Conservation (phyloP, 2,113 vertebrate genomes). For the western clawed frog (Xenopus tropicalis) region DNA sequence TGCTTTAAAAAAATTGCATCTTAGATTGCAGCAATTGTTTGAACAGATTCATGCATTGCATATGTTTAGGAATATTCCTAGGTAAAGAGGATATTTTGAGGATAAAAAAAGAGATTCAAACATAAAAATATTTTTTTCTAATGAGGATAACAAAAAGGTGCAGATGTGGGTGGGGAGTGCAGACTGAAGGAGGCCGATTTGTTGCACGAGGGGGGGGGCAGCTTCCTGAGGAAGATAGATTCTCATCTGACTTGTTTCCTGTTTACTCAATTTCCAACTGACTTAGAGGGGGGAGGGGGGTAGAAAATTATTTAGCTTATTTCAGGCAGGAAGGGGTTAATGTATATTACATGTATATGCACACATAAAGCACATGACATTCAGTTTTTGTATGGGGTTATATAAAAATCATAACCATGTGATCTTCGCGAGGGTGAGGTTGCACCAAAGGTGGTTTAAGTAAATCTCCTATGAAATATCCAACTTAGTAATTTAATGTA, state of each 20-base stretch:
- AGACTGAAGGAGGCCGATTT: slow-evolving; percentile 11
- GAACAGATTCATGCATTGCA: no score
- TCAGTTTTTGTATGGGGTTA: neutral
- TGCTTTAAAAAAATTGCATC: no score
- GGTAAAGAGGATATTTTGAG: no score
- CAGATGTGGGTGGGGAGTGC: neutral
- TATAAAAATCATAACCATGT: neutral
- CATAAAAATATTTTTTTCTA: no score
- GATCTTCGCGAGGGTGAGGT: neutral
- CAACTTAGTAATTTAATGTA: neutral
- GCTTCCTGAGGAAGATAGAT: slow-evolving; percentile 43
- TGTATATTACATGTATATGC: neutral
- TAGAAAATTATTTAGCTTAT: neutral
- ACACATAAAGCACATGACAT: neutral
- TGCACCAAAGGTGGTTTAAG: neutral
- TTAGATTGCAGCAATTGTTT: no score
- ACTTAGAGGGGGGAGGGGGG: neutral
- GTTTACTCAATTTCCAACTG: slow-evolving; percentile 43
- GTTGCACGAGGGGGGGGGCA: slow-evolving; percentile 13
- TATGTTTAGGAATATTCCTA: no score
- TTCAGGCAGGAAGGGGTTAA: slow-evolving; percentile 13
- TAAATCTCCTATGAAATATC: neutral
- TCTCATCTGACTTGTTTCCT: slow-evolving; percentile 43
- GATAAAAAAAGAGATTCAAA: no score
- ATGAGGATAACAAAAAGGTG: neutral